Evolutionary conservation across 2,888 invertebrate species (phyloP), one percentile per base, ranked within the genome.

Genomic region (Cerceris ruficornis): DNA sequence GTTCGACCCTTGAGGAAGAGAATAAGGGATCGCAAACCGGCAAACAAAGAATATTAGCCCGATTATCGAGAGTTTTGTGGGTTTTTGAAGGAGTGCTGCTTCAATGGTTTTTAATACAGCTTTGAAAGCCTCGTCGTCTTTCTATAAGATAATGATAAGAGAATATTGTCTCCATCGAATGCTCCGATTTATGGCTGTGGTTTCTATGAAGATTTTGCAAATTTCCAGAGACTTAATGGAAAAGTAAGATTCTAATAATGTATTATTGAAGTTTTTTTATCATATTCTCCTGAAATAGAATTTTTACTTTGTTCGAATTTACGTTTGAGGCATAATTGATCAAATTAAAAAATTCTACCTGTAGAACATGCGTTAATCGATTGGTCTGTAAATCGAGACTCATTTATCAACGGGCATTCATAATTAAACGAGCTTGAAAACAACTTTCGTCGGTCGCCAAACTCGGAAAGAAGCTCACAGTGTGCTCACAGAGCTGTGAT

Each of bases 41-140:
- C 69, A 81, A 85, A 86, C 85, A 86, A 86, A 78, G 84, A 79
- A 86, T 86, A 85, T 85, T 86, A 80, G 81, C 84, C 49, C 70
- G 79, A 85, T 84, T 83, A 85, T 70, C 62, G 74, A 15, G 50
- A 64, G 61, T 17, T 46, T 59, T 61, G 71, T 39, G 54, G 62
- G 84, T 61, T 68, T 68, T 39, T 59, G 49, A 15, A 70, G 61
- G 39, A 28, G 50, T 57, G 70, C 74, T 77, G 60, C 65, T 80
- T 78, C 81, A 77, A 28, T 28, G 28, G 4, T 28, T 28, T 28
- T 28, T 28, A 28, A 28, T 28, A 28, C 28, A 28, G 28, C 28
- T 28, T 28, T 28, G 46, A 11, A 46, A 46, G 1, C 1, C 46
- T 46, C 46, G 5, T 46, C 46, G 46, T 46, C 28, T 28, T 28